Evolutionary conservation across 2,797 vertebrate genomes (phyloP), one percentile per base, ranked within the genome.

Genomic region (Scyliorhinus canicula): DNA sequence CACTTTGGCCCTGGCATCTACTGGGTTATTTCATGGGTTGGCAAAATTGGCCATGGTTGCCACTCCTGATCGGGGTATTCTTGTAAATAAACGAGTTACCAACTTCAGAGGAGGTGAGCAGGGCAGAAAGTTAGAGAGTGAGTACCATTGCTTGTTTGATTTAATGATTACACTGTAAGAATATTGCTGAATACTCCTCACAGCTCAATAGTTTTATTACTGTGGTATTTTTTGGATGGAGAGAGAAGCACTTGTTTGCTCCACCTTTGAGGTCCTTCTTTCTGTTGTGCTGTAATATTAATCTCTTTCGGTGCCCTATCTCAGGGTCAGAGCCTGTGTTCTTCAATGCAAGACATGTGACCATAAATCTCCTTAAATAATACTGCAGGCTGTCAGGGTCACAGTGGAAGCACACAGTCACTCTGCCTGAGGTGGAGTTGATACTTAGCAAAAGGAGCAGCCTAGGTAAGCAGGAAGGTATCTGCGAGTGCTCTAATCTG

Each of bases 321-420:
- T 96, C 97, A 97, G 98, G 98, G 98, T 98, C 98, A 98, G 97
- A 97, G 98, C 98, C 97, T 96, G 95, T 98, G 98, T 98, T 98
- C 98, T 98, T 98, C 98, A 97, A 98, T 98, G 97, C 86, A 94
- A 98, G 98, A 98, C 97, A 97, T 97, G 96, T 97, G 96, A 97
- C 98, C 98, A 98, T 99, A 99, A 99, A 99, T 99, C 98, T 99
- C 98, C 98, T 97, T 98, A 98, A 99, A 98, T 98, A 98, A 98
- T 98, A 98, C 97, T 97, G 97, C 97, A 97, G 97, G 97, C 97
- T 97, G 97, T 97, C 97, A 98, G 97, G 98, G 98, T 98, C 98
- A 98, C 97, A 97, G 97, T 96, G 96, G 97, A 98, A 98, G 98
- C 98, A 98, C 98, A 97, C 98, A 98, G 98, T 98, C 98, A 97